phyloP scores from a whole-genome alignment of 2,113 vertebrate species.

The Accipiter virgatus region DNA sequence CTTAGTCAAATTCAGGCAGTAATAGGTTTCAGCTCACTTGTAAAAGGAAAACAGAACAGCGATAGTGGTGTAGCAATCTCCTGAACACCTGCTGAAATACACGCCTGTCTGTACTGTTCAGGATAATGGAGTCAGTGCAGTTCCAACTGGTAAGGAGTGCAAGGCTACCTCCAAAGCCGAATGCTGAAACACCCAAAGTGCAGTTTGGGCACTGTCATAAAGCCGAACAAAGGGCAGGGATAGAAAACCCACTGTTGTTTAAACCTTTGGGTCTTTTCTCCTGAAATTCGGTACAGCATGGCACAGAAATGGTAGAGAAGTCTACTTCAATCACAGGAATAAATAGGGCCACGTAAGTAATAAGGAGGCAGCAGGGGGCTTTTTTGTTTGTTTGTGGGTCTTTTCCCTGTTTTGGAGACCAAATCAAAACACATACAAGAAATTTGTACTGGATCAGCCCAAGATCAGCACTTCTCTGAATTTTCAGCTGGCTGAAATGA shows the following conservation, averaged over 20 bases:
- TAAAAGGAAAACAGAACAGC: not conserved
- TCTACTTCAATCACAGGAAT: not conserved
- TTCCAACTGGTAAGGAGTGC: not conserved
- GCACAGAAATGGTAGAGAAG: not conserved
- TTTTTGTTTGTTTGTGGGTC: not conserved
- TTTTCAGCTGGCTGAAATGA: not conserved
- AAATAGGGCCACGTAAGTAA: not conserved
- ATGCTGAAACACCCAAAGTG: accelerated
- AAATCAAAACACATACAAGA: not conserved
- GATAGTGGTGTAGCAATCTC: not conserved
- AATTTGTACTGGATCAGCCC: not conserved
- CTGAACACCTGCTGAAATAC: not conserved
- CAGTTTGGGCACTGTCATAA: not conserved
- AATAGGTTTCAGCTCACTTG: not conserved
- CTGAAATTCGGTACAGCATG: not conserved
- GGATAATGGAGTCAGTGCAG: not conserved
- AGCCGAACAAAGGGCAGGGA: not conserved
- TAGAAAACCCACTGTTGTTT: not conserved
- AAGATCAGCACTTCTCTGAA: not conserved
- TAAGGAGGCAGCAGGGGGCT: accelerated
- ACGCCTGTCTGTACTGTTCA: not conserved
- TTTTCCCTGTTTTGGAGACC: not conserved
- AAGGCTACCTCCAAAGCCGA: not conserved
- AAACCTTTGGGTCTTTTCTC: not conserved
- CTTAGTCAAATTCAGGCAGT: not conserved